Evolutionary conservation across 2,113 vertebrate genomes (phyloP).

Genomic region (Vicugna pacos): DNA sequence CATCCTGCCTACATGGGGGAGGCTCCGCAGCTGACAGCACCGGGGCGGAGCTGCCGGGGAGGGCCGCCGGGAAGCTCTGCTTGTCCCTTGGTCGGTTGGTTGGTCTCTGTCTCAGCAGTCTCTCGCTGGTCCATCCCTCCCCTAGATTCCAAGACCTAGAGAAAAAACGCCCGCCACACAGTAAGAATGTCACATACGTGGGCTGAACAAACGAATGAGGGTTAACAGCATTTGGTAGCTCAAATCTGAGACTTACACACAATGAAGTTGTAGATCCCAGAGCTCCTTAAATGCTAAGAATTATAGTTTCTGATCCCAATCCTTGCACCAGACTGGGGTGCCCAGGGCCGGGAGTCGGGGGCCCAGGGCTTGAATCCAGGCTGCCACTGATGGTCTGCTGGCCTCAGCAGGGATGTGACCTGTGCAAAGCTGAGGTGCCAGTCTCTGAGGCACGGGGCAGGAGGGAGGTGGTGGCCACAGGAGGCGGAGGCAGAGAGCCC

Average conservation of each 20-base stretch:
- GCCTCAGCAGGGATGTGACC: background rate
- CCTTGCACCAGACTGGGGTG: accelerated
- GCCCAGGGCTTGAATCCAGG: background rate
- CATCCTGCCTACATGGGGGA: too few species aligned
- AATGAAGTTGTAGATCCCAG: background rate
- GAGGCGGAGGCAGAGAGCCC: too few species aligned
- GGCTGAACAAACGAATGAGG: background rate
- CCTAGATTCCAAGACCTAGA: background rate
- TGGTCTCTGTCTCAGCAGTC: background rate
- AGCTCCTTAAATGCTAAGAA: background rate
- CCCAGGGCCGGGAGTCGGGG: accelerated
- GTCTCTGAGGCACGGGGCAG: background rate
- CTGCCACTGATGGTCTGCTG: accelerated
- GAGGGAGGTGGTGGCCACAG: too few species aligned
- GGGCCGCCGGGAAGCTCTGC: background rate
- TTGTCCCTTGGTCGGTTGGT: background rate
- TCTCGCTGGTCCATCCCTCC: background rate
- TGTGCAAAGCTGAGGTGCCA: background rate
- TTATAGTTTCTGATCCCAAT: too few species aligned
- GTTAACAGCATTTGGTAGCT: background rate
- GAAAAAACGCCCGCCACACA: background rate
- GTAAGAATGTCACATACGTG: background rate
- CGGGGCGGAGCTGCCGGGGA: background rate
- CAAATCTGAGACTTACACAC: background rate
- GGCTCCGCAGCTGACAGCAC: too few species aligned